Evolutionary conservation across 37 sponge, comb jelly and placozoan genomes (phyloP).

Genomic region (Halichondria panicea): DNA sequence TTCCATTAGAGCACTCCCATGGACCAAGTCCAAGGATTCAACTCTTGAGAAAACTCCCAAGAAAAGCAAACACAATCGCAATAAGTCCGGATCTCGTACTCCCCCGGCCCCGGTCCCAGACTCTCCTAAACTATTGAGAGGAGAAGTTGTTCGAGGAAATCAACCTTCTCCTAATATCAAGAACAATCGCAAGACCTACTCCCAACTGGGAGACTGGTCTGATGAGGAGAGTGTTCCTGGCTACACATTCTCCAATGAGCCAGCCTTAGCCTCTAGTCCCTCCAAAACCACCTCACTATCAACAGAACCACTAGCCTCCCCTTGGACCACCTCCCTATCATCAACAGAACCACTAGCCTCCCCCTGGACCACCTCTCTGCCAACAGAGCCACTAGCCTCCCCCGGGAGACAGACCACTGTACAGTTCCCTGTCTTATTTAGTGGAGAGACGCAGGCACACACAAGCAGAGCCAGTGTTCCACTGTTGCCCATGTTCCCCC

Average conservation of each 20-base stretch:
- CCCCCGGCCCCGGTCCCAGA: conserved; percentile 49
- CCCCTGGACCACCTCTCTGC: no score
- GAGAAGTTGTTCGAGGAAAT: neutral
- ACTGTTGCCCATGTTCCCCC: neutral
- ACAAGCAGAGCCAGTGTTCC: neutral
- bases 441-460: neutral
- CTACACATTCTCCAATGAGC: conserved; percentile 10
- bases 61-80: conserved; percentile 18
- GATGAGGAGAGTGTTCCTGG: conserved; percentile 8
- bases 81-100: conserved; percentile 23
- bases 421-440: neutral
- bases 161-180: conserved; percentile 45
- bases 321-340: no score
- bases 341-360: neutral
- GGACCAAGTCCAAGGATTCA: conserved; percentile 11
- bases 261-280: no score
- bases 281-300: no score
- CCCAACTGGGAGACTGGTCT: conserved; percentile 15
- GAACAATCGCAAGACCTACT: conserved; percentile 37
- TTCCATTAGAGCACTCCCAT: neutral
- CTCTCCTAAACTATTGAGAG: neutral
- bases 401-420: conserved; percentile 1
- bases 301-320: neutral
- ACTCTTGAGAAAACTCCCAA: conserved; percentile 21
- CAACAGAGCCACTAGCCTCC: neutral